Evolutionary conservation across 2,888 invertebrate genomes (phyloP), one percentile per base, ranked within the genome.

Genomic region (Falcaria lacertinaria): DNA sequence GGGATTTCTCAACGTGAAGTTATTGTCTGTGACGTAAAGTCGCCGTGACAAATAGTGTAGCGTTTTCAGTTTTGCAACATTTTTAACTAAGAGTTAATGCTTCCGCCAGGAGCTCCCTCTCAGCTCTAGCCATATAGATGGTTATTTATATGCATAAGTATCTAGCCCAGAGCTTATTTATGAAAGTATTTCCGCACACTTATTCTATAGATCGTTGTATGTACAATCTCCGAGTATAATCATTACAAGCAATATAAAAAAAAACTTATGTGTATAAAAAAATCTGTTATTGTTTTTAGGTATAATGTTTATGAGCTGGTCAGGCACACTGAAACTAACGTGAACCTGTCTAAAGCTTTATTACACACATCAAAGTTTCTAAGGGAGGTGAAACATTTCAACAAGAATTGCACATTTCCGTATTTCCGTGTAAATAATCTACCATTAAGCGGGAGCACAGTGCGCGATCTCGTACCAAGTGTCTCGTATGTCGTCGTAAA

Each of bases 11-110:
- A 77, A 70, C 81, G 75, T 70, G 68, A 69, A 83, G 78, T 82
- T 84, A 84, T 84, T 81, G 78, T 82, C 77, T 66, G 74, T 74
- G 81, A 81, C 80, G 73, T 62, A 77, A 82, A 85, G 80, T 76
- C 79, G 63, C 63, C 57, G 53, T 78, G 81, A 84, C 73, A 82
- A 82, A 83, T 83, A 81, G 78, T 71, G 64, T 67, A 69, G 71
- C 75, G 77, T 81, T 71, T 71, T 69, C 66, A 70, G 61, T 67
- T 77, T 74, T 72, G 74, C 71, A 74, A 77, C 71, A 75, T 76
- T 81, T 71, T 78, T 77, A 81, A 79, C 74, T 72, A 69, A 69
- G 69, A 75, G 67, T 73, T 76, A 76, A 73, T 71, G 69, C 60
- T 57, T 51, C 50, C 52, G 34, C 52, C 45, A 60, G 52, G 55